Evolutionary conservation across 1,140 invertebrate species (phyloP).

Genomic region (Triops cancriformis): DNA sequence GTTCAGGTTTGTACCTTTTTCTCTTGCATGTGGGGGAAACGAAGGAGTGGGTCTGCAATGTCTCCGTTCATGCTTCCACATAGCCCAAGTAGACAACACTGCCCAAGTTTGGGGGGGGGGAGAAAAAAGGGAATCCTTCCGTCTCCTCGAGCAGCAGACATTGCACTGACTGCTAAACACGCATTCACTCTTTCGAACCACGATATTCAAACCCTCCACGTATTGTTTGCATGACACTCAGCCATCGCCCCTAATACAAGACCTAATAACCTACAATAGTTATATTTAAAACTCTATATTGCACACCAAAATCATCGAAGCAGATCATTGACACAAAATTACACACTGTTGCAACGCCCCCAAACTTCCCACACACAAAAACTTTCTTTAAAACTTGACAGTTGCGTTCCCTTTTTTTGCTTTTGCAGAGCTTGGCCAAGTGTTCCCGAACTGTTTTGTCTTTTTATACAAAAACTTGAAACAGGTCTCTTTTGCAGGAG

Average conservation of each 20-base stretch:
- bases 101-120: no score
- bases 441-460: no score
- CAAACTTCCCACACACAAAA: no score
- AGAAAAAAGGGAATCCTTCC: neutral
- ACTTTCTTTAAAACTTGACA: no score
- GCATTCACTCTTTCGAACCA: neutral
- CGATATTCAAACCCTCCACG: slow-evolving; percentile 12
- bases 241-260: neutral
- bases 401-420: no score
- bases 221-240: neutral
- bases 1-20: slow-evolving; percentile 1
- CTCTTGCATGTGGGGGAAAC: neutral
- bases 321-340: slow-evolving; percentile 1
- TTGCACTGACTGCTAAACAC: neutral
- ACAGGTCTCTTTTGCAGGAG: no score
- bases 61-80: no score
- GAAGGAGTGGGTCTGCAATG: neutral
- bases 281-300: neutral
- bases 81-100: no score
- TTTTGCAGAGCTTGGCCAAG: no score
- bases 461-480: no score
- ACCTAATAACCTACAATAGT: neutral
- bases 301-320: neutral
- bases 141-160: neutral
- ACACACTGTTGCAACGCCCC: no score